Base-by-base conservation (phyloP, 1,140 invertebrate species). In the Drosophila paulistorum region DNA sequence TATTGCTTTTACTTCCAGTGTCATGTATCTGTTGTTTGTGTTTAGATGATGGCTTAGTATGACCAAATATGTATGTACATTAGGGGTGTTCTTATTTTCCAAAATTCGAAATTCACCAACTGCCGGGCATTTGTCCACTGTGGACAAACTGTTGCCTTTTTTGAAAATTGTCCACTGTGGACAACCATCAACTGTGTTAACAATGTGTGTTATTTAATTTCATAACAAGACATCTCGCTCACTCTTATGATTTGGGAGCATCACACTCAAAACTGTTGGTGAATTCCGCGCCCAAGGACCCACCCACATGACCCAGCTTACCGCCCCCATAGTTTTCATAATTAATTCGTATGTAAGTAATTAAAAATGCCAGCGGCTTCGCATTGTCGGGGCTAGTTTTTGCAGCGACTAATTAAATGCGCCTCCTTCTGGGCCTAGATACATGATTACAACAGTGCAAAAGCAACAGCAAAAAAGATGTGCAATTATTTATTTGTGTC, bases 321-420 rank as follows among this genome's bases (percentile, higher is more conserved):
- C 37, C 45, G 45, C 45, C 45, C 45, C 10, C 45, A 9, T 51
- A 7, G 0, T 58, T 79, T 79, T 83, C 74, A 84, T 84, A 83
- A 83, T 83, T 83, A 83, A 83, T 84, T 79, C 70, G 64, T 69
- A 83, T 84, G 80, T 76, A 76, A 76, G 81, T 83, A 83, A 83
- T 83, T 83, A 83, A 83, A 82, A 83, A 83, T 83, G 80, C 80
- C 80, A 83, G 65, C 71, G 80, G 81, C 81, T 79, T 51, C 48
- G 72, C 80, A 83, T 79, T 83, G 80, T 84, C 68, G 76, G 66
- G 81, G 72, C 81, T 68, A 76, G 65, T 72, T 65, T 57, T 65
- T 37, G 76, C 69, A 67, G 70, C 79, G 67, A 77, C 62, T 79
- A 83, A 83, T 83, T 84, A 83, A 83, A 83, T 83, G 79, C 81